These are phyloP conservation scores for Melanotaenia parkinsoni DNA, from an alignment of 2,797 vertebrate genomes.

Conservation along the genomic window DNA sequence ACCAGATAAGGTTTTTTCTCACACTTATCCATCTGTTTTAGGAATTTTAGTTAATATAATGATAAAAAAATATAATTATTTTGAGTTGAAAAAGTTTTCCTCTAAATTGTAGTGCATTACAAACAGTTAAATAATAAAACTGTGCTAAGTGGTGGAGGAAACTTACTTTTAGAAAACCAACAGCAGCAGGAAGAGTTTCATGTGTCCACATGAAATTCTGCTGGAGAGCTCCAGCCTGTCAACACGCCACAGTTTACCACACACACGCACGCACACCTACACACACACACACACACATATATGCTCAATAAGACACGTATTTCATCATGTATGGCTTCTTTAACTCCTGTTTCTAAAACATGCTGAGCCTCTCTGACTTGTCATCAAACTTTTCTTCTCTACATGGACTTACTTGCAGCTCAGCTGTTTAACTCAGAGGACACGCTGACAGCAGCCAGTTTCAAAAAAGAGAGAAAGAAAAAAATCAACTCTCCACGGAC, in stretches of 20 bases:
- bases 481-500: background rate
- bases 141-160: background rate
- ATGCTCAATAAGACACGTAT: background rate
- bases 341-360: background rate
- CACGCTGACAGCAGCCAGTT: constrained; percentile 21
- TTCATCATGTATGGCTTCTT: background rate
- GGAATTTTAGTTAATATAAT: background rate
- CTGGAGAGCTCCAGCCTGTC: constrained; percentile 4
- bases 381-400: constrained; percentile 2
- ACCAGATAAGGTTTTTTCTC: background rate
- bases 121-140: background rate
- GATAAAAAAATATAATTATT: too few relatives aligned
- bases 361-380: background rate
- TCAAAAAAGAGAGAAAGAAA: background rate
- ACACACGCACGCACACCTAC: background rate
- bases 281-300: background rate
- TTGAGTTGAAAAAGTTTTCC: background rate
- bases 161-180: background rate
- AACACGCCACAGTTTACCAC: constrained; percentile 19
- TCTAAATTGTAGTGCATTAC: background rate
- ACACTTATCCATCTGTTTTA: too few relatives aligned
- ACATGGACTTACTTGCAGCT: constrained; percentile 1
- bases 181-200: constrained; percentile 10
- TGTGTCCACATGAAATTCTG: constrained; percentile 1
- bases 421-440: constrained; percentile 16